Evolutionary conservation across 2,797 vertebrate genomes (phyloP), one percentile per base, ranked within the genome.

Genomic region (Cossypha dichroa): DNA sequence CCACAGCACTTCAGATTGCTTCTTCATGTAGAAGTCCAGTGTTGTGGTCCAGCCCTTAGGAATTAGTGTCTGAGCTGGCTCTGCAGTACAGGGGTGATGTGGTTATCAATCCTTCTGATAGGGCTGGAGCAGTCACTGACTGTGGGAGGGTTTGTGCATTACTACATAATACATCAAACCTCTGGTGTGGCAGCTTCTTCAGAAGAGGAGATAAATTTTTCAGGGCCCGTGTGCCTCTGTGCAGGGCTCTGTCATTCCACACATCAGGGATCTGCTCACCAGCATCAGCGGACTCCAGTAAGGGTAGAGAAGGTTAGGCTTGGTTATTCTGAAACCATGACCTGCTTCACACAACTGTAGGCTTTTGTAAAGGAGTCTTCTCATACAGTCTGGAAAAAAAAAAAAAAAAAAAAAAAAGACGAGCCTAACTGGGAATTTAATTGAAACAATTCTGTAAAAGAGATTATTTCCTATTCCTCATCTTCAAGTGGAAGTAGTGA

Each of bases 31-130:
- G 14, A 73, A 82, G 45, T 67, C 77, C 81, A 74, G 28, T 33
- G 40, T 40, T 67, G 59, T 0, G 2, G 64, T 63, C 68, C 72
- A 76, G 26, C 84, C 81, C 52, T 59, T 81, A 75, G 60, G 81
- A 94, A 92, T 80, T 66, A 49, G 34, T 2, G 3, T 90, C 58
- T 84, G 91, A 88, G 70, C 63, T 80, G 68, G 52, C 70, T 79
- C 64, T 82, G 70, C 85, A 73, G 25, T 52, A 36, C 45, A 3
- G 3, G 33, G 13, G 66, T 85, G 83, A 49, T 79, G 38, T 38
- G 63, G 60, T 92, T 96, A 74, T 92, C 87, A 93, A 59, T 89
- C 91, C 93, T 93, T 70, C 75, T 85, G 88, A 76, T 73, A 46
- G 62, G 59, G 38, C 74, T 54, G 81, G 56, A 87, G 84, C 80